These are phyloP conservation scores for Chironex yamaguchii DNA, from an alignment of 30 jellyfish, hydroid and myxozoan genomes.

Conservation along the genomic window DNA sequence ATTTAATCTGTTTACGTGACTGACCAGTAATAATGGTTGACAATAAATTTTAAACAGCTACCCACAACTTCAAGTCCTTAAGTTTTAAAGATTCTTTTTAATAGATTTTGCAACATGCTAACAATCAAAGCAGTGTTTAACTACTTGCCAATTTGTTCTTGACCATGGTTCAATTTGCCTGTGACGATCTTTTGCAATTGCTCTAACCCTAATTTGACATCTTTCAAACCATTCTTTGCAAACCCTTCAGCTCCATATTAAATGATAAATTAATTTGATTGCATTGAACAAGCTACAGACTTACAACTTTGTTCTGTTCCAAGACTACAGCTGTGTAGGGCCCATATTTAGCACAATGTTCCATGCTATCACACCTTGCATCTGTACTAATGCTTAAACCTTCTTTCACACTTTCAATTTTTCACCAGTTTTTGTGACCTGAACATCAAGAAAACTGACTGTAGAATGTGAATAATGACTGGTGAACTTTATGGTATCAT, in stretches of 20 bases:
- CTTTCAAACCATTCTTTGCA: not conserved
- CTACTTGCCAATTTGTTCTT: conserved; percentile 35
- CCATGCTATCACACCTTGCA: conserved; percentile 80
- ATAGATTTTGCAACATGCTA: conserved; percentile 68
- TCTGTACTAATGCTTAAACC: conserved; percentile 53
- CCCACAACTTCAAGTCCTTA: conserved; percentile 38
- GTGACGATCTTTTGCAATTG: conserved; percentile 67
- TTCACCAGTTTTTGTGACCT: too few species aligned
- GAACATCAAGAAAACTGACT: too few species aligned
- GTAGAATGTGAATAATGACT: too few species aligned
- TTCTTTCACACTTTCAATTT: too few species aligned
- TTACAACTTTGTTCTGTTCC: conserved; percentile 23
- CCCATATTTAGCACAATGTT: conserved; percentile 74
- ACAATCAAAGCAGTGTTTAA: conserved; percentile 56
- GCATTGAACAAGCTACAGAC: conserved; percentile 63
- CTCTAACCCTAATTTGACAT: conserved; percentile 40
- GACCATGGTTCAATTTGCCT: conserved; percentile 44
- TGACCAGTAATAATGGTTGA: too few species aligned
- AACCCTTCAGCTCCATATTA: conserved; percentile 69
- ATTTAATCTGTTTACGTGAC: too few species aligned
- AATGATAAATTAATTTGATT: conserved; percentile 44
- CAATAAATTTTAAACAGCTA: conserved; percentile 43
- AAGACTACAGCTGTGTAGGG: conserved; percentile 50
- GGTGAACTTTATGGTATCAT: too few species aligned
- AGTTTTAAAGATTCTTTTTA: conserved; percentile 37